Evolutionary conservation across 2,888 invertebrate genomes (phyloP).

Genomic region (Sussaba pulchella): DNA sequence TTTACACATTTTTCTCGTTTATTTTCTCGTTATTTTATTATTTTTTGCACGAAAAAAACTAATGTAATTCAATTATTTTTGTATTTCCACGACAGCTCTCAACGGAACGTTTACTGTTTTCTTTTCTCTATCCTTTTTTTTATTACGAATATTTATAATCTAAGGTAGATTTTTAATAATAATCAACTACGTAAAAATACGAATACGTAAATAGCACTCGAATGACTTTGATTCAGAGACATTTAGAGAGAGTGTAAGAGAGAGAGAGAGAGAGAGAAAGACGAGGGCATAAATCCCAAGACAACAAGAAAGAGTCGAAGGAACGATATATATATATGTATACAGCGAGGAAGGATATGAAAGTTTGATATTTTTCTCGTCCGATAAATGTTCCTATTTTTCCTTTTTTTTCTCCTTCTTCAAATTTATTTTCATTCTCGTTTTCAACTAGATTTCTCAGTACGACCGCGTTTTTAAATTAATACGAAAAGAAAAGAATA

Average conservation of each 20-base stretch:
- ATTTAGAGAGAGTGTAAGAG: conserved; percentile 27
- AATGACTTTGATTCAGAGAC: conserved; percentile 65
- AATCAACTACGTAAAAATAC: conserved; percentile 65
- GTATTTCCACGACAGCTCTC: conserved; percentile 41
- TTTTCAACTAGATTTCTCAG: conserved; percentile 51
- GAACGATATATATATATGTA: background rate
- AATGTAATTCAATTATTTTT: background rate
- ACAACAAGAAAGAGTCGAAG: conserved; percentile 47
- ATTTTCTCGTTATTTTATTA: background rate
- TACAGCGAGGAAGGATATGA: conserved; percentile 57
- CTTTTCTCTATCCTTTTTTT: no score
- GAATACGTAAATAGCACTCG: conserved; percentile 64
- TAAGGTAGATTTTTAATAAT: conserved; percentile 59
- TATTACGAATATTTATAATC: conserved; percentile 49
- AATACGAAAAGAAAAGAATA: conserved; percentile 8
- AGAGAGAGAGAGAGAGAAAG: conserved; percentile 14
- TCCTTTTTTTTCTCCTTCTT: background rate
- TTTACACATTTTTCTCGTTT: background rate
- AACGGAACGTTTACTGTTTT: conserved; percentile 37
- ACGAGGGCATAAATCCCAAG: conserved; percentile 30
- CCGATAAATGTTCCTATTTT: conserved; percentile 38
- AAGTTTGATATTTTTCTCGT: conserved; percentile 66
- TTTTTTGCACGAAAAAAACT: conserved; percentile 5
- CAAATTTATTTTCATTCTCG: background rate
- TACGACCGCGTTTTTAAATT: conserved; percentile 40